Conservation (phyloP, 2,113 vertebrate genomes). For the Scatophagus argus region DNA sequence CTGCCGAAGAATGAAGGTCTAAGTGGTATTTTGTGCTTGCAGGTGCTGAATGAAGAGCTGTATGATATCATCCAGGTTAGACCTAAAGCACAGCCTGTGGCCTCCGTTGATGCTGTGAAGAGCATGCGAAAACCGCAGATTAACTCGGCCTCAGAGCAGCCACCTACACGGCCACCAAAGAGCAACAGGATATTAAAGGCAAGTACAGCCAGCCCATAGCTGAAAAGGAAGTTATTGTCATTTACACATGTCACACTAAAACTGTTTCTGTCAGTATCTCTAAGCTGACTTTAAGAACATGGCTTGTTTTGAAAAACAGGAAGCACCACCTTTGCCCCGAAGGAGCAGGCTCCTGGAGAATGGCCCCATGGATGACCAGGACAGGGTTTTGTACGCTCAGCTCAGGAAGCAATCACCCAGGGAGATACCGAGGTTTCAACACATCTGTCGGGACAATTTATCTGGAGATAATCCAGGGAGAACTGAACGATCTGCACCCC, state of each 20-base stretch:
- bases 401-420: conserved; percentile 68
- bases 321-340: conserved; percentile 79
- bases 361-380: conserved; percentile 32
- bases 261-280: background rate
- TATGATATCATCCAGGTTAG: conserved; percentile 82
- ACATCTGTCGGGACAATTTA: conserved; percentile 29
- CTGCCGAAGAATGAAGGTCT: background rate
- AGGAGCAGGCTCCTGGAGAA: conserved; percentile 56
- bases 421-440: conserved; percentile 15
- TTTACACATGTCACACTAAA: background rate
- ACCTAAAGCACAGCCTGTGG: conserved; percentile 50
- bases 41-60: conserved; percentile 71
- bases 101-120: conserved; percentile 47
- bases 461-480: background rate
- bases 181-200: conserved; percentile 53
- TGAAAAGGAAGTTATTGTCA: too few relatives aligned
- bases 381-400: conserved; percentile 74
- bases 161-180: conserved; percentile 62
- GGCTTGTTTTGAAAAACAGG: conserved; percentile 38
- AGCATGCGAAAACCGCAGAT: conserved; percentile 44
- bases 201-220: conserved; percentile 12
- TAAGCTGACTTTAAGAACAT: conserved; percentile 12
- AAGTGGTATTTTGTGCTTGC: conserved; percentile 41
- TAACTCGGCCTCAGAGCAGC: conserved; percentile 24
- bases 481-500: background rate